Evolutionary conservation across 2,888 invertebrate genomes (phyloP).

Genomic region (Perithous albicinctus): DNA sequence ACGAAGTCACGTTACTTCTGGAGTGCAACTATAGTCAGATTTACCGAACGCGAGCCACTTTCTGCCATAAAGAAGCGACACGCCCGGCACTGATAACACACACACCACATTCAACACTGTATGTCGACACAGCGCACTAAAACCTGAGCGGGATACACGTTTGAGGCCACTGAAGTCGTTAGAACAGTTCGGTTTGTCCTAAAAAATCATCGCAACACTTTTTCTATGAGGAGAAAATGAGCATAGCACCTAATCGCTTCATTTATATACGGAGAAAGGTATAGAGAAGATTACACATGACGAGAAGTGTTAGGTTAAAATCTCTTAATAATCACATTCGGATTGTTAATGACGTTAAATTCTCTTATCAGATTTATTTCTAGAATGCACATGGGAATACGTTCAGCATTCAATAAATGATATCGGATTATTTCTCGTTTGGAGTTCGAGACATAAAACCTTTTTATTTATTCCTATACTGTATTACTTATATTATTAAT

Average conservation of each 20-base stretch:
- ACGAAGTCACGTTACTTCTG: slow-evolving; percentile 56
- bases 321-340: not conserved
- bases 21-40: slow-evolving; percentile 38
- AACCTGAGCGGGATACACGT: slow-evolving; percentile 34
- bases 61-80: slow-evolving; percentile 75
- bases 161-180: slow-evolving; percentile 24
- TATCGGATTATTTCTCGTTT: not conserved
- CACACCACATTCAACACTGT: slow-evolving; percentile 73
- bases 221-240: not conserved
- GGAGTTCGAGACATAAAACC: not conserved
- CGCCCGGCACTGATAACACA: slow-evolving; percentile 84
- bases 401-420: not conserved
- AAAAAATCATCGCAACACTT: slow-evolving; percentile 36
- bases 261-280: slow-evolving; percentile 16
- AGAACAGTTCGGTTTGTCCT: slow-evolving; percentile 7
- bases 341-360: not conserved
- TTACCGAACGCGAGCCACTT: slow-evolving; percentile 47
- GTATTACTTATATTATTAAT: not conserved
- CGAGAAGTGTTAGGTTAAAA: not conserved
- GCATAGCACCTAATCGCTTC: not conserved
- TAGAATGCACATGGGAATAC: no score
- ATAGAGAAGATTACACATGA: not conserved
- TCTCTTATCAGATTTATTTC: not conserved
- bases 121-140: slow-evolving; percentile 2
- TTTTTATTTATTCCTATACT: no score